Percentiles rank a stretch among this genome's conserved stretches.
phyloP scores from a whole-genome alignment of 2,113 vertebrate species.

The Tragelaphus buxtoni region DNA sequence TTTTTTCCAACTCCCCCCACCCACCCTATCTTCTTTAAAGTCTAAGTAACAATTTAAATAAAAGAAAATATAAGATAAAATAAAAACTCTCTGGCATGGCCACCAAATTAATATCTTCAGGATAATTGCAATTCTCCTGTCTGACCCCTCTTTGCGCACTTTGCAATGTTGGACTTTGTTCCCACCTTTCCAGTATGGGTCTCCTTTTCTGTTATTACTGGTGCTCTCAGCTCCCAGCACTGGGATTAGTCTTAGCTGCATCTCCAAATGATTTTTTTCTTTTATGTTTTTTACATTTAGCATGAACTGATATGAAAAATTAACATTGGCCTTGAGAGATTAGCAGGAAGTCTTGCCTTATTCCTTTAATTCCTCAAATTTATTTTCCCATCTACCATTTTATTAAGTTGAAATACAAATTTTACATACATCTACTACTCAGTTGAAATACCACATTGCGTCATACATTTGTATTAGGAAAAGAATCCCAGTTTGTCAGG shows the following conservation, averaged over 20 bases:
- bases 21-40: background rate
- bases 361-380: background rate
- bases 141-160: background rate
- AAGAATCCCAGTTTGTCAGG: background rate
- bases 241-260: background rate
- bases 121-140: background rate
- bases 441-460: background rate
- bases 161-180: background rate
- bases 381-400: background rate
- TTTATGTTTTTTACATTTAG: background rate
- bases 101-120: background rate
- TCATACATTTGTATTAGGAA: background rate
- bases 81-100: background rate
- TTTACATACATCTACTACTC: background rate
- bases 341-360: background rate
- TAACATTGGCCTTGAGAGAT: background rate
- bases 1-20: background rate
- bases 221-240: background rate
- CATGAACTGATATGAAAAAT: background rate
- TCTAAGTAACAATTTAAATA: background rate
- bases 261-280: background rate
- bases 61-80: background rate
- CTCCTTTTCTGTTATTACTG: background rate
- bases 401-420: background rate
- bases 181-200: background rate